These are phyloP conservation scores for Squalus acanthias DNA, from an alignment of 2,797 vertebrate genomes.

Conservation along the genomic window DNA sequence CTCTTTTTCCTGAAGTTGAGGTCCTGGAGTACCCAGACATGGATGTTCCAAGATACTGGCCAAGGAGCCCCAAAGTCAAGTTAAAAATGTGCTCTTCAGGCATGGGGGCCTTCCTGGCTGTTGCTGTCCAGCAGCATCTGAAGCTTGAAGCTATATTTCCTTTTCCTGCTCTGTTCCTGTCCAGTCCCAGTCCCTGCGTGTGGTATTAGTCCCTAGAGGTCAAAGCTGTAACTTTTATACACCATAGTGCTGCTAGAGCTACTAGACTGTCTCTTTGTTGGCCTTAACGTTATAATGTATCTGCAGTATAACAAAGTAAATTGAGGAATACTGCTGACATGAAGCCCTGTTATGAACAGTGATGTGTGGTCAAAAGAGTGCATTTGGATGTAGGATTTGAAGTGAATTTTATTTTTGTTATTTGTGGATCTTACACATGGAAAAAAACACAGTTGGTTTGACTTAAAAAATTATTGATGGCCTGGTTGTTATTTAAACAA, in stretches of 20 bases:
- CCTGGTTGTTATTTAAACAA: background rate
- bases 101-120: background rate
- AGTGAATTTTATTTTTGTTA: background rate
- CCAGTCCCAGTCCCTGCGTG: background rate
- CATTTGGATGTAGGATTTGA: background rate
- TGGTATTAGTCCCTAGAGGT: background rate
- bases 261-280: background rate
- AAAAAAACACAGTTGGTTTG: conserved; percentile 14
- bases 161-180: background rate
- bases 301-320: background rate
- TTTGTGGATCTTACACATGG: background rate
- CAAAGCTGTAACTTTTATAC: background rate
- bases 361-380: background rate
- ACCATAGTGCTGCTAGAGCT: background rate
- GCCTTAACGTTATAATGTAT: background rate
- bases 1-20: background rate
- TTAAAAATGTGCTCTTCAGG: background rate
- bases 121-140: background rate
- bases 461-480: background rate
- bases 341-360: background rate
- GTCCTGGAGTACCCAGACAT: background rate
- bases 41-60: background rate
- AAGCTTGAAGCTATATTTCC: background rate
- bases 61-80: background rate
- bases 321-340: background rate